Evolutionary conservation across 2,113 vertebrate species (phyloP), one percentile per base, ranked within the genome.

Genomic region (Dolichallabes microphthalmus): DNA sequence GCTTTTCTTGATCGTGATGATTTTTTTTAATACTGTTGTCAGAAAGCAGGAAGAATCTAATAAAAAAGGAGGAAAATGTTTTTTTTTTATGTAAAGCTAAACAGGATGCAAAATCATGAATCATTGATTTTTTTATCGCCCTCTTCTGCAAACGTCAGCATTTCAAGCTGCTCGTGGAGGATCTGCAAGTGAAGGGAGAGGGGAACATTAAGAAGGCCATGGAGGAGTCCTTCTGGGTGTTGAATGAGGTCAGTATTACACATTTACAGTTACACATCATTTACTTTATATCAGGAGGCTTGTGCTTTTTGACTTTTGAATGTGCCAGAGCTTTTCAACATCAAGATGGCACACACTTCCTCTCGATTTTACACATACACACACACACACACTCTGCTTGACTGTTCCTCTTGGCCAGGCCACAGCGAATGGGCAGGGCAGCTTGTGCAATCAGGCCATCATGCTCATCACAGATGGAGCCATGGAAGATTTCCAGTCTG

Each of bases 401-500:
- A 39, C 58, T 66, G 64, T 78, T 89, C 86, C 82, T 86, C 66
- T 87, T 63, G 39, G 32, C 80, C 85, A 95, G 94, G 93, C 89
- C 3, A 90, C 93, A 80, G 82, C 80, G 1, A 96, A 94, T 0
- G 94, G 95, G 57, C 96, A 94, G 92, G 98, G 98, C 86, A 97
- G 97, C 83, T 93, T 98, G 91, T 99, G 98, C 90, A 99, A 98
- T 92, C 98, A 99, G 90, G 98, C 97, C 85, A 97, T 99, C 94
- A 99, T 99, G 98, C 94, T 99, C 90, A 97, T 99, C 94, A 97
- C 97, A 0, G 98, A 99, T 0, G 98, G 98, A 55, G 98, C 98
- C 0, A 96, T 99, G 95, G 98, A 99, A 90, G 96, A 97, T 87
- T 99, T 97, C 0, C 93, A 98, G 91, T 91, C 95, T 0, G 96